These are phyloP conservation scores for Tragulus kanchil DNA, from an alignment of 2,113 vertebrate genomes.

Conservation along the genomic window DNA sequence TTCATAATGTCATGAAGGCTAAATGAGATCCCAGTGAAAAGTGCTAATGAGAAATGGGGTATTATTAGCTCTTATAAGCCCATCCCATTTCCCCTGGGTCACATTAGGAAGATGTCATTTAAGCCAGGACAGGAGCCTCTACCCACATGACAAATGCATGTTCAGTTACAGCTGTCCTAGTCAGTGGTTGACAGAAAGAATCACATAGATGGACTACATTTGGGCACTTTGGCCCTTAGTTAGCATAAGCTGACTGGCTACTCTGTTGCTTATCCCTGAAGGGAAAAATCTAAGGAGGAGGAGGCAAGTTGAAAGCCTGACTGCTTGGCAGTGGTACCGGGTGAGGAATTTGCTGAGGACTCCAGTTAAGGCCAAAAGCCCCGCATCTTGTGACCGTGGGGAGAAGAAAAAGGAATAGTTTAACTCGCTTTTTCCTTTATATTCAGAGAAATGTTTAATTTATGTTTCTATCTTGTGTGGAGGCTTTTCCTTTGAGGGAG, in stretches of 20 bases:
- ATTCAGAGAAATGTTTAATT: conserved; percentile 43
- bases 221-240: neutral
- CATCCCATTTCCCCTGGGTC: neutral
- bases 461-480: neutral
- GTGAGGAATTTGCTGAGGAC: conserved; percentile 70
- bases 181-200: neutral
- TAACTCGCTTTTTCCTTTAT: conserved; percentile 37
- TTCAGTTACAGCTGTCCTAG: neutral
- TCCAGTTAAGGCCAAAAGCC: conserved; percentile 14
- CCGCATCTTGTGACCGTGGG: conserved; percentile 44
- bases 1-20: neutral
- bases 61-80: neutral
- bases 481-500: neutral
- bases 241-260: neutral
- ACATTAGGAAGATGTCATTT: conserved; percentile 9
- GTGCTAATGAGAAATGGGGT: neutral
- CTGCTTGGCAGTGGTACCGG: conserved; percentile 31
- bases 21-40: conserved; percentile 15
- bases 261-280: conserved; percentile 44
- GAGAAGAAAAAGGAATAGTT: conserved; percentile 20
- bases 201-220: neutral
- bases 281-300: neutral
- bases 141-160: neutral
- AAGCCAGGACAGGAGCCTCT: neutral
- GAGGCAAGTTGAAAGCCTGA: conserved; percentile 17